Evolutionary conservation across 2,888 invertebrate genomes (phyloP), one percentile per base, ranked within the genome.

Genomic region (Quadroppia sp.): DNA sequence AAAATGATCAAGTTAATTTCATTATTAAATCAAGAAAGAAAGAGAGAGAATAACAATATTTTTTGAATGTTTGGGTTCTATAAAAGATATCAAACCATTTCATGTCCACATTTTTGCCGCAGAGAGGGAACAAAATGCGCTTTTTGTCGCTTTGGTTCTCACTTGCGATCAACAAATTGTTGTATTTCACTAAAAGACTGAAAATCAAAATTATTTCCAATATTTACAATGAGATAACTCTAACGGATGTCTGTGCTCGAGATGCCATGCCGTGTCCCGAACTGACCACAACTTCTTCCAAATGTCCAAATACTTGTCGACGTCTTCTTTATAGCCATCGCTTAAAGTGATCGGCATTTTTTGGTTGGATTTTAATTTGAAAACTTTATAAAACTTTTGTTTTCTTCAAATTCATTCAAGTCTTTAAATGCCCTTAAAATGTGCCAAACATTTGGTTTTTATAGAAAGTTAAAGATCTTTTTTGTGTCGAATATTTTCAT

Each of bases 101-200:
- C 74, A 74, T 74, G 56, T 74, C 74, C 13, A 74, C 67, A 61
- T 67, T 67, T 71, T 74, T 74, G n/a, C 74, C 74, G n/a, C 74
- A 72, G 7, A 74, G 59, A 64, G 74, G 74, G 30, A 74, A 74
- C 6, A 74, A 25, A 6, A 74, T 20, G 0, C 71, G 50, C 20
- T 42, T 40, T 42, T 67, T 67, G 48, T 42, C 20, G 36, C n/a
- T 7, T 25, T 74, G 42, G 30, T 71, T 45, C 59, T 71, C 74
- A 50, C n/a, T 23, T 1, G n/a, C 30, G 2, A 71, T 17, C 13
- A 74, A 25, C 15, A 64, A 17, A 48, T 74, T n/a, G 25, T 64
- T 64, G 50, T 67, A 74, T 45, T 72, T 74, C 9, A 71, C 71
- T 32, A 74, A 50, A 36, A 30, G n/a, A 48, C 74, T 74, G 20